Conservation (phyloP, 2,113 vertebrate species). For the Hippoglossus stenolepis region DNA sequence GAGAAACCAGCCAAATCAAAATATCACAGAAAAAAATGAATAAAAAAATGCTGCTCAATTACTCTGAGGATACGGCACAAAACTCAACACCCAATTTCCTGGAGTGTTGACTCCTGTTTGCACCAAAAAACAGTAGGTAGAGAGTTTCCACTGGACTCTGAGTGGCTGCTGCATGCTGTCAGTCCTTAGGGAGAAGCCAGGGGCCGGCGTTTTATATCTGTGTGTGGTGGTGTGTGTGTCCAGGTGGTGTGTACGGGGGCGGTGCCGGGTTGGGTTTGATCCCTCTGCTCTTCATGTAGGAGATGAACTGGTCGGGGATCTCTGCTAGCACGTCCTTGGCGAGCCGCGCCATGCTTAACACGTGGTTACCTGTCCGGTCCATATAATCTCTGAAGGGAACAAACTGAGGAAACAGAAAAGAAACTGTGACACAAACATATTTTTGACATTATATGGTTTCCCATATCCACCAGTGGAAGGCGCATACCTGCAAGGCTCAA, state of each 20-base stretch:
- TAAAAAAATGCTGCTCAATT: constrained; percentile 30
- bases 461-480: background rate
- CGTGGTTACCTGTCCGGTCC: constrained; percentile 91
- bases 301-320: constrained; percentile 94
- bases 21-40: constrained; percentile 27
- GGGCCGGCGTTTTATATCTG: constrained; percentile 78
- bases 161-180: constrained; percentile 60
- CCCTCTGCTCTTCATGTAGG: constrained; percentile 91
- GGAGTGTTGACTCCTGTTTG: constrained; percentile 41
- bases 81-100: constrained; percentile 45
- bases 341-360: constrained; percentile 93
- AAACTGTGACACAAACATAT: background rate
- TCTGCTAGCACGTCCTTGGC: constrained; percentile 94
- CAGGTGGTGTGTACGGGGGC: constrained; percentile 84
- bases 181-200: constrained; percentile 31
- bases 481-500: too few species aligned
- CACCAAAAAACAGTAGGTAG: constrained; percentile 45
- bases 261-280: constrained; percentile 85
- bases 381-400: constrained; percentile 95
- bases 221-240: constrained; percentile 84
- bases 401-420: constrained; percentile 76
- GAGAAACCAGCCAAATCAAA: constrained; percentile 46
- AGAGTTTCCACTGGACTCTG: constrained; percentile 59
- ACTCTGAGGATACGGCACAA: constrained; percentile 61
- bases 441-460: constrained; percentile 10